Conservation (phyloP, 2,888 invertebrate genomes). For the Lepidocyrtoides sp. region DNA sequence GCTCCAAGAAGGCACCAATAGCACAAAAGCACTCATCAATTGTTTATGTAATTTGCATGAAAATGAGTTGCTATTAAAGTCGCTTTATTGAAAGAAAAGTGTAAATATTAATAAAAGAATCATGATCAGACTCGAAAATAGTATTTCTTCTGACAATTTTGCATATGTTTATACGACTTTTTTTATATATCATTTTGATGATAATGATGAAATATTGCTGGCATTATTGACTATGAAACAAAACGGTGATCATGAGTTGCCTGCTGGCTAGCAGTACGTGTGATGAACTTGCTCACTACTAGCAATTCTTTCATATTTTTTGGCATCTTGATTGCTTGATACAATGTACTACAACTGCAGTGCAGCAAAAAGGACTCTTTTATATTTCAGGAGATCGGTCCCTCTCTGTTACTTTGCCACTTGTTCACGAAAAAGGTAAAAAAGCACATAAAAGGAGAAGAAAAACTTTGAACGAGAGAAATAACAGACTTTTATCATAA, state of each 20-base stretch:
- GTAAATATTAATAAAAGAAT: too few species aligned
- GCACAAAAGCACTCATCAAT: too few species aligned
- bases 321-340: background rate
- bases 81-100: too few species aligned
- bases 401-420: background rate
- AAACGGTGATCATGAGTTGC: background rate
- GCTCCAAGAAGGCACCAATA: too few species aligned
- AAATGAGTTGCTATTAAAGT: too few species aligned
- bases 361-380: background rate
- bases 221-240: background rate
- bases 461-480: background rate
- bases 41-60: too few species aligned
- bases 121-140: too few species aligned
- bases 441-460: conserved; percentile 3
- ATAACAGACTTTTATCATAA: background rate
- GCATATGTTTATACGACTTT: background rate
- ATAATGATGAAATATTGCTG: background rate
- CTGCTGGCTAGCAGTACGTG: background rate
- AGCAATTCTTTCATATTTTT: background rate
- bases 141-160: background rate
- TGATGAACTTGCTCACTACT: background rate
- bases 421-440: background rate
- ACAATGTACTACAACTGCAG: background rate
- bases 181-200: background rate
- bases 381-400: background rate